These are phyloP conservation scores for Heliconius eleuchia DNA, from an alignment of 1,140 invertebrate species.

Conservation along the genomic window DNA sequence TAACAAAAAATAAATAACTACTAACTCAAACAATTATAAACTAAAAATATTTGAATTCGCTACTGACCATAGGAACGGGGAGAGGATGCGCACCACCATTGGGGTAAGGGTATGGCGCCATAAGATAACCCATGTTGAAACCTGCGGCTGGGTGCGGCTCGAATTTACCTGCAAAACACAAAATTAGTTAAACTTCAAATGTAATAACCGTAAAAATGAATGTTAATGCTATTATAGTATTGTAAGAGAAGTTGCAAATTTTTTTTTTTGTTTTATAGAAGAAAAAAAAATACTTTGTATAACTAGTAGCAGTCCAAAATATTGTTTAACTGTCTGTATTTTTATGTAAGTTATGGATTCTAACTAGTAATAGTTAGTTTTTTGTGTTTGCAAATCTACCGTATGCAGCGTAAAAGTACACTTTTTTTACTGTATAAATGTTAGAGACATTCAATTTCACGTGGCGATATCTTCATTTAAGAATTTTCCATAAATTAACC, in stretches of 20 bases:
- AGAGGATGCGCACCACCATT: slow-evolving; percentile 91
- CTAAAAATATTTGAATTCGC: neutral
- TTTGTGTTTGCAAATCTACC: no score
- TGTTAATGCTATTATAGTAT: slow-evolving; percentile 14
- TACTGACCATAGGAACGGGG: slow-evolving; percentile 94
- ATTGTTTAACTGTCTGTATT: no score
- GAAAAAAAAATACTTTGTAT: no score
- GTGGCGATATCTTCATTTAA: no score
- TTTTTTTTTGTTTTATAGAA: slow-evolving; percentile 1
- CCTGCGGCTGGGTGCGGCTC: slow-evolving; percentile 91
- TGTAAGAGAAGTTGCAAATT: neutral
- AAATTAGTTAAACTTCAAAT: neutral
- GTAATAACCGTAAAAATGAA: slow-evolving; percentile 21
- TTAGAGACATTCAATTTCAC: no score
- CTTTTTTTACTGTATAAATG: no score
- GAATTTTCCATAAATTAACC: no score
- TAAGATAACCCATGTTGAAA: slow-evolving; percentile 95
- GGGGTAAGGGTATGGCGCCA: slow-evolving; percentile 92
- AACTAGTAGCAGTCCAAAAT: no score
- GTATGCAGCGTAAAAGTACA: no score
- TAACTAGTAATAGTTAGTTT: no score
- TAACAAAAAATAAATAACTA: no score
- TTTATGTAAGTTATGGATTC: no score
- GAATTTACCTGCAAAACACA: slow-evolving; percentile 87
- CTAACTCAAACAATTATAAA: neutral